Evolutionary conservation across 2,113 vertebrate genomes (phyloP), one percentile per base, ranked within the genome.

Genomic region (Taurulus bubalis): DNA sequence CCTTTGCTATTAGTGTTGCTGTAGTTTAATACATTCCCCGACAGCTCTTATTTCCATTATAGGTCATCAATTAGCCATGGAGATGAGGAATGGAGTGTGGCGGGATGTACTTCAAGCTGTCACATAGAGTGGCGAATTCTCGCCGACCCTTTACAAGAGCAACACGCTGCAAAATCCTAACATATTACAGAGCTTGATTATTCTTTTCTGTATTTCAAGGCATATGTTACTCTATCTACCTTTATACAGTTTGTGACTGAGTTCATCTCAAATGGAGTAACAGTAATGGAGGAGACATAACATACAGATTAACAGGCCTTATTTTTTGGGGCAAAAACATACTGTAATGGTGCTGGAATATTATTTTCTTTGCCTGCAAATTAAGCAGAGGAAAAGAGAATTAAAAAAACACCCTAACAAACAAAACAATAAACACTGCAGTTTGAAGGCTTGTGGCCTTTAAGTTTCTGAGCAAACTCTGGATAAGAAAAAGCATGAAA

Each of bases 21-120:
- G 87, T 82, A 81, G 83, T 88, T 92, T 95, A 89, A 94, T 94
- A 86, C 90, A 92, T 94, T 91, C 87, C 88, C 89, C 28, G 88
- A 92, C 93, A 90, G 85, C 87, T 90, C 82, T 82, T 91, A 87
- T 93, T 94, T 93, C 89, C 92, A 92, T 93, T 92, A 89, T 77
- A 90, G 89, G 92, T 89, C 86, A 85, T 91, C 90, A 94, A 95
- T 94, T 94, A 95, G 85, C 90, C 64, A 70, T 1, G 22, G 82
- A 82, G 87, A 87, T 85, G 87, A 88, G 83, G 81, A 92, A 93
- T 94, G 83, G 87, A 86, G 88, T 84, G 87, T 88, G 91, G 91
- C 83, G 63, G 80, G 74, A 71, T 82, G 93, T 89, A 81, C 89
- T 91, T 91, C 83, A 90, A 92, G 80, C 92, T 91, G 89, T 85